Evolutionary conservation across 1,140 invertebrate genomes (phyloP), one percentile per base, ranked within the genome.

Genomic region (Potamilus streckersoni): DNA sequence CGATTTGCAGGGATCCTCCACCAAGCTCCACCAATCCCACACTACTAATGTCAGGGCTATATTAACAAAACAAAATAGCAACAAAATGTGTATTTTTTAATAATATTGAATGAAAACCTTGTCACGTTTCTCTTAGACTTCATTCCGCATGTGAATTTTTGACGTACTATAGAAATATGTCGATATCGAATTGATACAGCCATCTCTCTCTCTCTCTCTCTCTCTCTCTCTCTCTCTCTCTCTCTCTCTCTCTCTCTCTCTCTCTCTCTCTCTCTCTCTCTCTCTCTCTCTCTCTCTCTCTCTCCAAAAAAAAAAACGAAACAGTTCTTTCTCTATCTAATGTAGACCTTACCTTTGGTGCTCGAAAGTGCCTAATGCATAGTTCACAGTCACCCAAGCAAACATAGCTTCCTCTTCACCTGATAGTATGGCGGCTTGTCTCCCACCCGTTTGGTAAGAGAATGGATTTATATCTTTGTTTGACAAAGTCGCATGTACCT

Each of bases 1-100:
- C 85, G 57, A 92, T 91, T 82, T 92, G 92, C 2, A 90, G 90
- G 13, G 91, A 92, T 0, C 91, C 91, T 71, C 92, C 92, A 55
- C 92, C 92, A 79, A 92, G 82, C 81, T 92, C 92, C 58, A 92
- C 75, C 16, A 91, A 81, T 11, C 92, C 92, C 16, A 79, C 71
- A 63, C 79, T 78, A 8, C 38, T 49, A 49, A 6, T 49, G 27
- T 82, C 70, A n/a, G 60, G 68, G 31, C 67, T 56, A 60, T 57
- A 55, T 60, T 77, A 81, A 31, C 73, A 67, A 70, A 66, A 71
- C 11, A 65, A 19, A 17, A 27, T 6, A 70, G n/a, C 14, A 57
- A 60, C 69, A 74, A 68, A 19, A 64, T 15, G 19, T 64, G 2
- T 31, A 64, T 64, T 2, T 16, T 64, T 16, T 3, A 64, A 3